phyloP scores from a whole-genome alignment of 1,140 invertebrate genomes.

The Brachionus calyciflorus region DNA sequence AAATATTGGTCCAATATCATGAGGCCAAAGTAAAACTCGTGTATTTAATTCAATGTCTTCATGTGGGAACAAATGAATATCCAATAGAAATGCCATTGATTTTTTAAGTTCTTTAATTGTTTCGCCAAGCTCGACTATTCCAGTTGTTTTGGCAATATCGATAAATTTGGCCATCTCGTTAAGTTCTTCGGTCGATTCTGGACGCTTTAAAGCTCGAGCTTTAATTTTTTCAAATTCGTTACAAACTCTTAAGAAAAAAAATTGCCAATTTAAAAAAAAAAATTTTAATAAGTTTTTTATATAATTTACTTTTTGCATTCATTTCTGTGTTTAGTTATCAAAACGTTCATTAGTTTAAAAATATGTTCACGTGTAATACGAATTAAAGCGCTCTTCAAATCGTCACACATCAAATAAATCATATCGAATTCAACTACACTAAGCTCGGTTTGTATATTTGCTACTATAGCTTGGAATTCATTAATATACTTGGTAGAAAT shows the following conservation, averaged over 20 bases:
- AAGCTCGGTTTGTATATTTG: constrained; percentile 57
- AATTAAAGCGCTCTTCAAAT: constrained; percentile 35
- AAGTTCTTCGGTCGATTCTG: constrained; percentile 79
- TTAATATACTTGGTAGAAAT: constrained; percentile 56
- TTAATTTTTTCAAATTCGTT: constrained; percentile 81
- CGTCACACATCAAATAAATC: constrained; percentile 25
- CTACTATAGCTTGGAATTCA: constrained; percentile 55
- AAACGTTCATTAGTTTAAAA: not conserved
- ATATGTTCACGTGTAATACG: constrained; percentile 24
- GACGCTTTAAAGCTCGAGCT: constrained; percentile 74
- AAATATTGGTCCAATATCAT: constrained; percentile 79
- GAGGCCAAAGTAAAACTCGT: constrained; percentile 80
- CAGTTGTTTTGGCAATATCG: constrained; percentile 61
- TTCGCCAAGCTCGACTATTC: constrained; percentile 67
- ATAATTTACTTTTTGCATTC: constrained; percentile 26
- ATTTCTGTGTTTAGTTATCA: constrained; percentile 22
- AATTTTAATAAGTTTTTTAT: constrained; percentile 46
- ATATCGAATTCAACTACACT: constrained; percentile 58
- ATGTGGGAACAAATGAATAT: constrained; percentile 67
- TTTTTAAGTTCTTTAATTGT: constrained; percentile 64
- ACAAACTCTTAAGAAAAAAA: constrained; percentile 65
- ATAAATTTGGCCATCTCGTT: constrained; percentile 80
- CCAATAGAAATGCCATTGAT: constrained; percentile 73
- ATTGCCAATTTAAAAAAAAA: not conserved
- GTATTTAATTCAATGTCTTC: constrained; percentile 80